Evolutionary conservation across 2,797 vertebrate genomes (phyloP), one percentile per base, ranked within the genome.

Genomic region (Sebastes baramenuke): DNA sequence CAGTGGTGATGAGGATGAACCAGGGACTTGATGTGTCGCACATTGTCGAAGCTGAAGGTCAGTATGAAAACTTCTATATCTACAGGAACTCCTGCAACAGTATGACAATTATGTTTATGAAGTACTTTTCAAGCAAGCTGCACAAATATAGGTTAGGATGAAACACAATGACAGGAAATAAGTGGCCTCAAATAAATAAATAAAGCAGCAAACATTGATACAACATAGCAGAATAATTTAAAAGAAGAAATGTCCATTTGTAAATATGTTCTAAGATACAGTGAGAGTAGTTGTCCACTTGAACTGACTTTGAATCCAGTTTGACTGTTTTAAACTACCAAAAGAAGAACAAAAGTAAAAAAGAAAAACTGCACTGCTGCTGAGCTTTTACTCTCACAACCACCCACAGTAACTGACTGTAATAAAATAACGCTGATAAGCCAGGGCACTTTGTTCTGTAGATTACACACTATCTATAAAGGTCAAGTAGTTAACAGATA

Each of bases 1-100:
- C 96, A 8, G 88, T 97, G 89, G 86, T 99, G 0, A 90, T 98
- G 91, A 96, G 99, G 91, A 95, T 98, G 75, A 93, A 88, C 81
- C 95, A 99, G 92, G 98, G 98, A 12, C 97, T 99, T 87, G 97
- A 99, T 88, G 94, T 99, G 83, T 97, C 97, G 6, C 96, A 97
- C 68, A 94, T 98, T 62, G 94, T 99, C 8, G 96, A 97, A 80
- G 97, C 96, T 67, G 96, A 99, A 97, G 99, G 99, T 99, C 55
- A 77, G 90, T 76, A 27, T 68, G 13, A 68, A 24, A 12, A 27
- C 4, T 24, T 68, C 22, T 60, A 73, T 18, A 66, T 62, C 18
- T 16, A 16, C 6, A 64, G 8, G 14, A 74, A 62, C 2, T 22
- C 24, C 58, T 36, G 14, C 24, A 46, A 7, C 22, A 32, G 25